These are phyloP conservation scores for Saccostrea cuccullata DNA, from an alignment of 1,140 invertebrate genomes.

Conservation along the genomic window DNA sequence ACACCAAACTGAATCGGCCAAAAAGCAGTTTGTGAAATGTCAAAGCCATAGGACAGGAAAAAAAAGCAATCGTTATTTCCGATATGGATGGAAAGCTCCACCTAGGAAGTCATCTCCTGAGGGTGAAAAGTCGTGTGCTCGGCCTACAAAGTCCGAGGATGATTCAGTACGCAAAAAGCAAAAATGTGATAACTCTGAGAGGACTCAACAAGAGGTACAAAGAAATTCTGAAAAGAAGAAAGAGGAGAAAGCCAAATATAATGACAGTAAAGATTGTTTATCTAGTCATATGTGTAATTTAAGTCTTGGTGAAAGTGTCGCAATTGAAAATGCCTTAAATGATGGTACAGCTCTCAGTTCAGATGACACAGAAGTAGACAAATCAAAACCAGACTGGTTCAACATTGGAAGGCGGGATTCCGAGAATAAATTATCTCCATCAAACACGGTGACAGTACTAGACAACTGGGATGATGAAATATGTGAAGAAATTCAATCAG, in stretches of 20 bases:
- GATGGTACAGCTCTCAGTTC: not conserved
- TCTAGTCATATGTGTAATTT: conserved; percentile 25
- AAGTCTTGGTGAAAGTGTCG: conserved; percentile 9
- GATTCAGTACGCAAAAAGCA: not conserved
- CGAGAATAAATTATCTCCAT: not conserved
- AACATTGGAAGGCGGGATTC: not conserved
- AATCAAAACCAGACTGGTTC: conserved; percentile 8
- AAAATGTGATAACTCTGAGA: not conserved
- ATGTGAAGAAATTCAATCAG: conserved; percentile 15
- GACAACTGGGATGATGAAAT: conserved; percentile 32
- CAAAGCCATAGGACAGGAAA: conserved; percentile 4
- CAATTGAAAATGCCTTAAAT: conserved; percentile 26
- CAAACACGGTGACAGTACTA: not conserved
- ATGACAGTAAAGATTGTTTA: not conserved
- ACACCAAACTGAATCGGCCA: not conserved
- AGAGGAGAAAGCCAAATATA: not conserved
- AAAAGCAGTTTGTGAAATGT: conserved; percentile 2
- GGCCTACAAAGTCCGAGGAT: not conserved
- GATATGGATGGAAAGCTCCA: conserved; percentile 2
- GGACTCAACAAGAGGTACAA: not conserved
- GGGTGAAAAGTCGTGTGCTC: not conserved
- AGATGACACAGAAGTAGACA: not conserved
- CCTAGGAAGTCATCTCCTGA: not conserved
- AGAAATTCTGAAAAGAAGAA: not conserved
- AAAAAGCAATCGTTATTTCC: conserved; percentile 11